Evolutionary conservation across 1,140 invertebrate genomes (phyloP), one percentile per base, ranked within the genome.

Genomic region (Adoxophyes honmai): DNA sequence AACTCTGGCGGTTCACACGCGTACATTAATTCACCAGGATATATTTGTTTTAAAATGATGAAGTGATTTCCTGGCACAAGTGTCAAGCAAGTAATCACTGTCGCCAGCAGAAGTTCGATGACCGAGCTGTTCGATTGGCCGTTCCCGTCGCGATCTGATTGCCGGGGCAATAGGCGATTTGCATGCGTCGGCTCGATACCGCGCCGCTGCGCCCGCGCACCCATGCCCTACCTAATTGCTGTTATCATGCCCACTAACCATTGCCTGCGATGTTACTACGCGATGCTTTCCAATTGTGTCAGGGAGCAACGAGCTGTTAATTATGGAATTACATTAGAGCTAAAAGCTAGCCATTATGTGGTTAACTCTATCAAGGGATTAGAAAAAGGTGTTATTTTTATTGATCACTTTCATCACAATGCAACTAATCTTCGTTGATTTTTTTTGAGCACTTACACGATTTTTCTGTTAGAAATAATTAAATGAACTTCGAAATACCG

Each of bases 121-220:
- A 81, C 82, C 76, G 68, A 52, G 66, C 64, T 62, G 71, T 62
- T 76, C 75, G 80, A 73, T 73, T 80, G 84, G 79, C 78, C 75
- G 80, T 62, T 70, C 70, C 55, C 62, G 78, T 83, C 75, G 78
- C 81, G 84, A 83, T 76, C 84, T 83, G 84, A 87, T 87, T 85
- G 80, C 75, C 68, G 74, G 63, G 63, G 68, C 80, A 81, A 81
- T 82, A 78, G 76, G 70, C 70, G 75, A 83, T 87, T 85, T 85
- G 81, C 84, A 84, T 87, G 77, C 74, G 75, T 73, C 5, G 21
- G 28, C 42, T 28, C 42, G 18, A 34, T 36, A 16, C 35, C 67
- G 68, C 57, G 60, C 42, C 57, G 63, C 55, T 76, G 73, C 71
- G 74, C 74, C 67, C 66, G 68, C 67, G 70, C 77, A 70, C 67